Evolutionary conservation across 2,113 vertebrate species (phyloP).

Genomic region (Eira barbara): DNA sequence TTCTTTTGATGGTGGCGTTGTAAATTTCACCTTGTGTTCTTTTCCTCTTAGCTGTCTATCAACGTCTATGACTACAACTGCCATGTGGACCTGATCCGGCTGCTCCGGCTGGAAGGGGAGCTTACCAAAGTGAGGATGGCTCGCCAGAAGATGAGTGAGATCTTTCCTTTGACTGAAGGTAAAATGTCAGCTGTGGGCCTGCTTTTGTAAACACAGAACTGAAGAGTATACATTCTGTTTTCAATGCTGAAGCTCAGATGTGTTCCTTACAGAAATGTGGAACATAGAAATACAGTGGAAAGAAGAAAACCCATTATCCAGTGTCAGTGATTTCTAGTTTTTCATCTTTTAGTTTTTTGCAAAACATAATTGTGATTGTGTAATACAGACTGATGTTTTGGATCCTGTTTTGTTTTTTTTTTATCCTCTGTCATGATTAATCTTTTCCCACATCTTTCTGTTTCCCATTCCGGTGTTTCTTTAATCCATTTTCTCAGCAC

Average conservation of each 20-base stretch:
- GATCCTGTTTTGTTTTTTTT: background rate
- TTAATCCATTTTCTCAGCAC: background rate
- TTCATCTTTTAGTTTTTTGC: background rate
- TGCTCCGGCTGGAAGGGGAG: conserved; percentile 94
- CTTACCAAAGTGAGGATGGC: conserved; percentile 88
- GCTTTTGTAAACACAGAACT: background rate
- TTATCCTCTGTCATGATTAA: background rate
- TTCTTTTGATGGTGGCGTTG: background rate
- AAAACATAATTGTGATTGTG: background rate
- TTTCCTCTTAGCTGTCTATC: conserved; percentile 89
- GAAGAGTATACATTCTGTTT: background rate
- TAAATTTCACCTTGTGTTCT: accelerated
- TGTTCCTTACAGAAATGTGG: background rate
- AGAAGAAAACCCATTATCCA: background rate
- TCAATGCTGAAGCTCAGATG: accelerated
- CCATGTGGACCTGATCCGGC: conserved; percentile 95
- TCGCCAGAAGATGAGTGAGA: conserved; percentile 97
- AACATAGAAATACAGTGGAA: background rate
- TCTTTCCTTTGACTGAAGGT: conserved; percentile 98
- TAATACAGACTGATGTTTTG: background rate
- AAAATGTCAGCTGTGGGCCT: accelerated
- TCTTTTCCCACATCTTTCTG: background rate
- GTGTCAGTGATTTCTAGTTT: background rate
- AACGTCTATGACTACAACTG: conserved; percentile 98
- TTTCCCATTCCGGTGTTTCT: background rate